These are phyloP conservation scores for Siphonodentalium dalli DNA, from an alignment of 2,888 invertebrate species.

Conservation along the genomic window DNA sequence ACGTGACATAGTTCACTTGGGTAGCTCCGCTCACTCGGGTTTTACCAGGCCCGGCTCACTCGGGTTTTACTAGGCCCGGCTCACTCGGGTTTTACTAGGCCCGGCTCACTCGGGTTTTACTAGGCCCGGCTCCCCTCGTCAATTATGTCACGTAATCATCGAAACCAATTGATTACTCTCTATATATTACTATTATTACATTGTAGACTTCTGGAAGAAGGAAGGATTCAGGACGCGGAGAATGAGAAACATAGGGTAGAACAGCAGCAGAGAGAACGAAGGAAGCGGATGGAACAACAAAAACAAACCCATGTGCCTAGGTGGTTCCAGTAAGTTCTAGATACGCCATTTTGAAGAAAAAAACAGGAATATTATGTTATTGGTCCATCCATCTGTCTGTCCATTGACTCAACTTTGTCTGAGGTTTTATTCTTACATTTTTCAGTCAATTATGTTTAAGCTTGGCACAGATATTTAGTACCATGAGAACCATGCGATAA, in stretches of 20 bases:
- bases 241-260: constrained; percentile 76
- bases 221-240: constrained; percentile 78
- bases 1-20: no score
- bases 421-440: no score
- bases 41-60: no score
- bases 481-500: no score
- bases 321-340: constrained; percentile 73
- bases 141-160: neutral
- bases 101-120: neutral
- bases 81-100: no score
- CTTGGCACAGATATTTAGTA: no score
- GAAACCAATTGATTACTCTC: neutral
- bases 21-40: no score
- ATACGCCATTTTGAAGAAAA: neutral
- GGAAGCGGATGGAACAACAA: constrained; percentile 72
- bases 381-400: no score
- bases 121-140: neutral
- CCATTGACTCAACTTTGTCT: no score
- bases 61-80: no score
- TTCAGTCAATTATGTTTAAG: no score
- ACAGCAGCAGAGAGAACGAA: constrained; percentile 77
- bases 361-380: no score
- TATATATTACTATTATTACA: neutral
- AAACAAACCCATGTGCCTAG: constrained; percentile 64
- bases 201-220: constrained; percentile 74